Evolutionary conservation across 2,888 invertebrate genomes (phyloP).

Genomic region (Eudemis profundana): DNA sequence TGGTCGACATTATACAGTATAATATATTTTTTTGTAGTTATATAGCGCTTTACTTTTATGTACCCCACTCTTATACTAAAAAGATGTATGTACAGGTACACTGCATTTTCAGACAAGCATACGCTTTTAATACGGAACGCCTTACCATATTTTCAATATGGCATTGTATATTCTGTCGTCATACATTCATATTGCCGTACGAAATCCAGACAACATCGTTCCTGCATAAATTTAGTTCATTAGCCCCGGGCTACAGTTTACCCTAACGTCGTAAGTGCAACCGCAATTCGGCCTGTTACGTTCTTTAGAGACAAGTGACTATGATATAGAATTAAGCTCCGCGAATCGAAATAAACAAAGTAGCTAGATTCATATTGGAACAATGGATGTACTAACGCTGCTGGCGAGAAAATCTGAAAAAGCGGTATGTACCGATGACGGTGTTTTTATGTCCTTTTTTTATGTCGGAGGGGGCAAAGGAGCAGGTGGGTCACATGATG

Average conservation of each 20-base stretch:
- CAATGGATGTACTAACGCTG: not conserved
- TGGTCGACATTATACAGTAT: no score
- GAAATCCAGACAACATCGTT: constrained; percentile 31
- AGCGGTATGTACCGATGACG: no score
- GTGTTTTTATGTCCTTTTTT: no score
- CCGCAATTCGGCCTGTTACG: constrained; percentile 1
- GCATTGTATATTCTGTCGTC: constrained; percentile 17
- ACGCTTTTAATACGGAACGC: not conserved
- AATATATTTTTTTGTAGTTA: no score
- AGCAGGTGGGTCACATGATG: no score
- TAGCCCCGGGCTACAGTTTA: constrained; percentile 15
- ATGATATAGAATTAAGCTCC: constrained; percentile 13
- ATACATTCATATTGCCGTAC: constrained; percentile 37
- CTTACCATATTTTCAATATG: constrained; percentile 34
- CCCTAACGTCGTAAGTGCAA: constrained; percentile 14
- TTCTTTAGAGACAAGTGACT: constrained; percentile 4
- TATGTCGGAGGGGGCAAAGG: no score
- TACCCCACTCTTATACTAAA: not conserved
- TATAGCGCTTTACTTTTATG: constrained; percentile 19
- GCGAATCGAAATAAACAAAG: constrained; percentile 16
- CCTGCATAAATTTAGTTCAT: constrained; percentile 32
- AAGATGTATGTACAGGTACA: not conserved
- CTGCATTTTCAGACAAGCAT: not conserved
- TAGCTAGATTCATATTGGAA: not conserved
- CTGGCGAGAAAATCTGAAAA: not conserved